Evolutionary conservation across 2,888 invertebrate genomes (phyloP), one percentile per base, ranked within the genome.

Genomic region (Drosophila quasianomalipes): DNA sequence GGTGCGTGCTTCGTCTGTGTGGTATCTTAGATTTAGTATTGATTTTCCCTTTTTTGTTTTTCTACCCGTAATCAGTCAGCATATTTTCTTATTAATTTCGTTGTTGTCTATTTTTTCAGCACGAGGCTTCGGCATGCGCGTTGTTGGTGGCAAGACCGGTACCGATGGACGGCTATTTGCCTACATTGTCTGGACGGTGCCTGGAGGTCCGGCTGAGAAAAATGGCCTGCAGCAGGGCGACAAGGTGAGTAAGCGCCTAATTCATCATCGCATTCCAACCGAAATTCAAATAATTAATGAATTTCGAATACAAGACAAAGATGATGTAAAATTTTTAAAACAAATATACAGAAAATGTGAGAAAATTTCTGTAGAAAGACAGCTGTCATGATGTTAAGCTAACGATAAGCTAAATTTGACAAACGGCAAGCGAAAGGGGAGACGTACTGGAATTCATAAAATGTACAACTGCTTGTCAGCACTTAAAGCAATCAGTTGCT

Each of bases 101-200:
- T 22, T 44, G 31, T 35, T 53, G 61, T 73, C 60, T 65, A 31
- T 54, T 47, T 64, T 79, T 81, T 58, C 93, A 97, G 97, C 97
- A 79, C 96, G 97, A 82, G 98, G 98, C 69, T 97, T 98, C 92
- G 98, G 98, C 39, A 97, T 99, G 97, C 95, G 98, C 76, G 97
- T 98, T 33, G 98, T 98, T 54, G 98, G 98, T 26, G 98, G 98
- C 35, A 98, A 98, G 93, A 96, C 96, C 37, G 97, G 97, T 70
- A 95, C 96, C 37, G 97, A 97, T 93, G 98, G 98, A 7, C 96
- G 96, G 44, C 96, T 98, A 79, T 97, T 97, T 93, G 98, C 98
- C 55, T 97, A 97, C 93, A 97, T 98, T 91, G 97, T 98, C 70
- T 98, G 97, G 97, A 98, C 98, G 5, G 97, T 97, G 76, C 97